Base-by-base conservation (phyloP, 2,797 vertebrate species). In the Acanthurus tractus region DNA sequence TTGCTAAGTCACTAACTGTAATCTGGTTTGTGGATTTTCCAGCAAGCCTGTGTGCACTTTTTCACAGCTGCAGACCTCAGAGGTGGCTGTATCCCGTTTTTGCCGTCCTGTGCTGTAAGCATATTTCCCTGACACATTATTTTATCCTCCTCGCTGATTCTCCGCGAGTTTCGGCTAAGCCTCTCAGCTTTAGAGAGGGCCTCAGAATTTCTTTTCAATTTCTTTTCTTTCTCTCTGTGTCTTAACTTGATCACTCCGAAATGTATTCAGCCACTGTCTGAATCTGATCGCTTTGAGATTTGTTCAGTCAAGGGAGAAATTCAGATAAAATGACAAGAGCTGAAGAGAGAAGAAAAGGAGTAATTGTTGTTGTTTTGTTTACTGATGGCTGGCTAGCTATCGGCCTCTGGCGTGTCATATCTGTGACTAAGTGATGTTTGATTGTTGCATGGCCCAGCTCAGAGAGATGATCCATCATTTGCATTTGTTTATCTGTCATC, bases 1-100 rank as follows among this genome's bases (percentile, higher is more conserved):
- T 83, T 89, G 87, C 85, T 89, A 89, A 93, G 77, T 91, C 86
- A 85, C 83, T 75, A 69, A 72, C 88, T 83, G 74, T 94, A 93
- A 95, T 94, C 89, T 92, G 78, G 90, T 90, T 92, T 91, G 88
- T 76, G 92, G 89, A 86, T 93, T 94, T 91, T 80, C 25, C 81
- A 63, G 78, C 59, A 61, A 79, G 83, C 82, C 74, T 64, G 67
- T 67, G 7, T 78, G 75, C 78, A 71, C 70, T 86, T 87, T 68
- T 71, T 61, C 64, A 23, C 78, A 82, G 81, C 81, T 80, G 83
- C 82, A 79, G 79, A 88, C 83, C 74, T 82, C 78, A 64, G 81
- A 79, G 79, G 59, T 83, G 57, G 62, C 81, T 79, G 25, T 59
- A 81, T 80, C 82, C 74, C 53, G 57, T 86, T 87, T 80, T 75